A percentile compares a stretch with the other conserved stretches of the same genome.
These are phyloP conservation scores for Pemphredon lugubris DNA, from an alignment of 2,888 invertebrate genomes.

Conservation along the genomic window DNA sequence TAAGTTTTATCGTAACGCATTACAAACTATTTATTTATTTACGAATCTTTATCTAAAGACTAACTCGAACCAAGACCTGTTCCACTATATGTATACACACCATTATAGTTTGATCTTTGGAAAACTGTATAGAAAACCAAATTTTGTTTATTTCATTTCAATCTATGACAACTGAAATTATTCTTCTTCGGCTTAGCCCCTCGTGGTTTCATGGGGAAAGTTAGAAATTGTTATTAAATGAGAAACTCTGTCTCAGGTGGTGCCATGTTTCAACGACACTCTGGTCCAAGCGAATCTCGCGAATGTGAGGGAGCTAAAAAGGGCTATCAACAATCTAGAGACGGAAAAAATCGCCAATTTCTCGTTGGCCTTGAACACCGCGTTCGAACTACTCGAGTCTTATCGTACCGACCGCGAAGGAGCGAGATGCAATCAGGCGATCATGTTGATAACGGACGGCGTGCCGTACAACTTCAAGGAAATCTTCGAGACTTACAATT, in stretches of 20 bases:
- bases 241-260: constrained; percentile 81
- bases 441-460: constrained; percentile 99
- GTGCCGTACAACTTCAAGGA: constrained; percentile 97
- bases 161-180: too few species aligned
- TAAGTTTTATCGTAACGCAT: too few species aligned
- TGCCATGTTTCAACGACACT: constrained; percentile 93
- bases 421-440: constrained; percentile 92
- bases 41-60: too few species aligned
- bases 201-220: too few species aligned
- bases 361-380: constrained; percentile 92
- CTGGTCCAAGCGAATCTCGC: constrained; percentile 95
- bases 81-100: too few species aligned
- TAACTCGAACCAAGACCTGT: too few species aligned
- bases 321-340: constrained; percentile 89
- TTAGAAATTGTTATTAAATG: too few species aligned
- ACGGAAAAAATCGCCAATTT: constrained; percentile 97
- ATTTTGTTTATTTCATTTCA: too few species aligned
- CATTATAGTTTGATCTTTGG: too few species aligned
- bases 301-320: constrained; percentile 91
- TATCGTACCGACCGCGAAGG: constrained; percentile 85
- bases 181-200: too few species aligned
- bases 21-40: too few species aligned
- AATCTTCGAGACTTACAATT: constrained; percentile 95
- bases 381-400: constrained; percentile 92
- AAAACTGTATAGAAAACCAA: too few species aligned